Conservation (phyloP, 2,888 invertebrate species). For the Selenia dentaria region DNA sequence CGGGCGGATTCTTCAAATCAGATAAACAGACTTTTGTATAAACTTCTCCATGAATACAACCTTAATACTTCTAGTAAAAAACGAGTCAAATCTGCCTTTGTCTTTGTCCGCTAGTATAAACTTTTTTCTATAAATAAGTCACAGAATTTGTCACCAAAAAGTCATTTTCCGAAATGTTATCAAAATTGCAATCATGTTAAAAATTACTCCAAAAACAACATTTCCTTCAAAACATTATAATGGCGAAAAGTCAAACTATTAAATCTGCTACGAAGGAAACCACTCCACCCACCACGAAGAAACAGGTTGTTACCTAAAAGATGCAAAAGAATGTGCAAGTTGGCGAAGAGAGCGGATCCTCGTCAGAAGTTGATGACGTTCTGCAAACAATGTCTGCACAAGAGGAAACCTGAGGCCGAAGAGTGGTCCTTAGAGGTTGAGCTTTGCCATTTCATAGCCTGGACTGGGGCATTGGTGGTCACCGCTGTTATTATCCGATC, state of each 20-base stretch:
- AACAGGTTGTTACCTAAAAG: not conserved
- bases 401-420: conserved; percentile 1
- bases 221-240: conserved; percentile 2
- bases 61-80: not conserved
- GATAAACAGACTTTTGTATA: no score
- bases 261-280: not conserved
- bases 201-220: conserved; percentile 1
- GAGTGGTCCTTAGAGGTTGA: conserved; percentile 18
- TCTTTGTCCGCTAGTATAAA: no score
- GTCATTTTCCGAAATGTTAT: conserved; percentile 16
- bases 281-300: not conserved
- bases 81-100: no score
- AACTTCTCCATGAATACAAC: not conserved
- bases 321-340: not conserved
- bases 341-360: not conserved
- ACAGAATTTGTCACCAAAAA: not conserved
- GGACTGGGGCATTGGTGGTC: conserved; percentile 46
- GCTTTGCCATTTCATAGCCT: conserved; percentile 36
- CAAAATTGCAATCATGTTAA: conserved; percentile 18
- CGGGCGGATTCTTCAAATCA: no score
- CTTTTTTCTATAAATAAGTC: no score
- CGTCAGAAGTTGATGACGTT: conserved; percentile 6
- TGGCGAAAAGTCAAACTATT: not conserved
- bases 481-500: conserved; percentile 45
- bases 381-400: not conserved